A percentile compares a stretch with the other conserved stretches of the same genome.
phyloP scores from a whole-genome alignment of 1,140 invertebrate species.

The Meloidogyne floridensis region DNA sequence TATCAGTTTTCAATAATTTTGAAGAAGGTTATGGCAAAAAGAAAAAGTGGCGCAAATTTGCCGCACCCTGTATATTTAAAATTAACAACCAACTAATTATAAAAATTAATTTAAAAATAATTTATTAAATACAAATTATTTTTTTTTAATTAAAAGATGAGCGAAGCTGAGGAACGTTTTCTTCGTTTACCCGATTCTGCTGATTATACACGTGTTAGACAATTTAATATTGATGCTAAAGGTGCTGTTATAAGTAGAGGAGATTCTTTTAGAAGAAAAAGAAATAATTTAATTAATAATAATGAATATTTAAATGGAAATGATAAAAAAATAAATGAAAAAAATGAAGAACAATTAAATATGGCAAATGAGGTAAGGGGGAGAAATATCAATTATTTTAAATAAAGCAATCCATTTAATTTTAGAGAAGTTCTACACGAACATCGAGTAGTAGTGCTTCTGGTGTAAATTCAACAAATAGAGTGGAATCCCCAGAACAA shows the following conservation, averaged over 20 bases:
- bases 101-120: background rate
- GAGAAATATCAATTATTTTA: background rate
- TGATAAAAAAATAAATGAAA: background rate
- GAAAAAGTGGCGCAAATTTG: no score
- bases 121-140: background rate
- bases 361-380: background rate
- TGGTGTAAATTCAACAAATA: background rate
- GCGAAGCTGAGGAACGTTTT: conserved; percentile 57
- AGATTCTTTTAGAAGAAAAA: conserved; percentile 54
- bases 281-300: conserved; percentile 16
- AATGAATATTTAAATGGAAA: background rate
- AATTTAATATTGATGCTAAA: conserved; percentile 58
- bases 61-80: no score
- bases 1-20: no score
- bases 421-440: background rate
- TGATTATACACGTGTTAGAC: conserved; percentile 56
- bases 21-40: no score
- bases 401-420: background rate
- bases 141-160: conserved; percentile 29
- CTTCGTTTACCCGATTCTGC: conserved; percentile 49
- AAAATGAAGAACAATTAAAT: conserved; percentile 11
- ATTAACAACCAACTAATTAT: no score
- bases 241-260: conserved; percentile 54
- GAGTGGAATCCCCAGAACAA: background rate
- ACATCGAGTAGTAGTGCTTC: background rate